Percentiles rank a stretch among this genome's conserved stretches.
Evolutionary conservation across 2,113 vertebrate genomes (phyloP).

Genomic region (Turdus rufiventris): DNA sequence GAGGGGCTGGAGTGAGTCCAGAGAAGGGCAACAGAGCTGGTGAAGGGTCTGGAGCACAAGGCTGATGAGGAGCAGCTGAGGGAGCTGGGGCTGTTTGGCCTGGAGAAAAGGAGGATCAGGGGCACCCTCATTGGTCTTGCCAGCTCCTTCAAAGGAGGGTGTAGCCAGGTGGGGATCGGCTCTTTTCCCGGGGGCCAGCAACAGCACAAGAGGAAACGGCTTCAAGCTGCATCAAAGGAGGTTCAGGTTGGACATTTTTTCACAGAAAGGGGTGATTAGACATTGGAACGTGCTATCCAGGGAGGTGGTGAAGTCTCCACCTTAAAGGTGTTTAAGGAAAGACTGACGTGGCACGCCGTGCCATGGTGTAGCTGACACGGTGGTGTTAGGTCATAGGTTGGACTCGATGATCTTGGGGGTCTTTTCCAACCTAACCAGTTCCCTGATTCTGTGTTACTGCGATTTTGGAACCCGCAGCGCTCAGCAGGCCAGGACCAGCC

Average conservation of each 20-base stretch:
- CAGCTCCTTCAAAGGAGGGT: background rate
- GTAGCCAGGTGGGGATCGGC: accelerated
- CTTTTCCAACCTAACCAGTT: background rate
- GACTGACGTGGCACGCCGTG: background rate
- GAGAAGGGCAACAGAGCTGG: accelerated
- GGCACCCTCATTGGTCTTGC: accelerated
- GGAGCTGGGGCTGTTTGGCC: background rate
- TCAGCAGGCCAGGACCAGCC: background rate
- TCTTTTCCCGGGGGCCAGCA: background rate
- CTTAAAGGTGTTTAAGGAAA: background rate
- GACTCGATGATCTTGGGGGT: too few species aligned
- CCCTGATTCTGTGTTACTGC: background rate
- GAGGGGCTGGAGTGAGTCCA: accelerated
- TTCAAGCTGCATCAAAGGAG: background rate
- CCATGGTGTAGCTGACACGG: background rate
- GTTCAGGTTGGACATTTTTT: background rate
- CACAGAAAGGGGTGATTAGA: too few species aligned
- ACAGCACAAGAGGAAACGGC: background rate
- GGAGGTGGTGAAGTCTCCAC: too few species aligned
- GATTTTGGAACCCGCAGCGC: background rate
- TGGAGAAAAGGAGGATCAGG: background rate
- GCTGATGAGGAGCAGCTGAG: background rate
- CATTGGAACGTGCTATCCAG: background rate
- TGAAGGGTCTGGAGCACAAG: background rate
- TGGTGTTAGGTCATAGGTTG: too few species aligned